These are phyloP conservation scores for Lytechinus pictus DNA, from an alignment of 35 echinoderm and acorn worm genomes.

Conservation along the genomic window DNA sequence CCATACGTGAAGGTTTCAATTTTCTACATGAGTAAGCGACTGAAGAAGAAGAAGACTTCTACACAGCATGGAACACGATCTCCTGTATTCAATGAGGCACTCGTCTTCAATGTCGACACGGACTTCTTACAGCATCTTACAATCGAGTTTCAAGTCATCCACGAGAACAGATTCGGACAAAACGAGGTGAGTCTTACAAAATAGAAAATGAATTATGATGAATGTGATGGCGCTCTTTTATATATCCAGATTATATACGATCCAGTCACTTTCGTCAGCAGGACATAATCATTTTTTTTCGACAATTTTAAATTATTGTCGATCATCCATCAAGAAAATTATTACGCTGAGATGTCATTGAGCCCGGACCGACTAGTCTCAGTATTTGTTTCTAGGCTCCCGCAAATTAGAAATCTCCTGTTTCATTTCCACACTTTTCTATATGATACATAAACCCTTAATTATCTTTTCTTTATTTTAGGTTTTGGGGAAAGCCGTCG, in stretches of 20 bases:
- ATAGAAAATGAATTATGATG: too few relatives aligned
- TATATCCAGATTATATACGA: too few relatives aligned
- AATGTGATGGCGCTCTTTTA: too few relatives aligned
- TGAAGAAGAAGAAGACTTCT: constrained; percentile 98
- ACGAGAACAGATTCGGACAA: constrained; percentile 92
- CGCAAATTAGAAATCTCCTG: too few relatives aligned
- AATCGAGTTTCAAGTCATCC: constrained; percentile 87
- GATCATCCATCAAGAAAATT: too few relatives aligned
- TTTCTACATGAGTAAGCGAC: constrained; percentile 79
- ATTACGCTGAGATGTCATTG: too few relatives aligned
- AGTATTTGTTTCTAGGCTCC: too few relatives aligned
- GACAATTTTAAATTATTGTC: too few relatives aligned
- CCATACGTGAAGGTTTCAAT: constrained; percentile 96
- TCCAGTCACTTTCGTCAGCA: too few relatives aligned
- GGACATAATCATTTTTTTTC: too few relatives aligned
- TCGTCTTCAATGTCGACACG: constrained; percentile 82
- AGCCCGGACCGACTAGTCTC: too few relatives aligned
- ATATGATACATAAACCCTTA: not conserved
- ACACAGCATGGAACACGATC: constrained; percentile 81
- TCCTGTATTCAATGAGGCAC: constrained; percentile 96
- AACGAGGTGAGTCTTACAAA: constrained; percentile 75
- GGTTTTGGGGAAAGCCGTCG: constrained; percentile 74
- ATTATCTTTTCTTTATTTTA: constrained; percentile 54
- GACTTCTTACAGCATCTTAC: constrained; percentile 85
- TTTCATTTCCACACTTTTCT: too few relatives aligned